Conservation (phyloP, 2,797 vertebrate species). For the Enteromius mattozi region DNA sequence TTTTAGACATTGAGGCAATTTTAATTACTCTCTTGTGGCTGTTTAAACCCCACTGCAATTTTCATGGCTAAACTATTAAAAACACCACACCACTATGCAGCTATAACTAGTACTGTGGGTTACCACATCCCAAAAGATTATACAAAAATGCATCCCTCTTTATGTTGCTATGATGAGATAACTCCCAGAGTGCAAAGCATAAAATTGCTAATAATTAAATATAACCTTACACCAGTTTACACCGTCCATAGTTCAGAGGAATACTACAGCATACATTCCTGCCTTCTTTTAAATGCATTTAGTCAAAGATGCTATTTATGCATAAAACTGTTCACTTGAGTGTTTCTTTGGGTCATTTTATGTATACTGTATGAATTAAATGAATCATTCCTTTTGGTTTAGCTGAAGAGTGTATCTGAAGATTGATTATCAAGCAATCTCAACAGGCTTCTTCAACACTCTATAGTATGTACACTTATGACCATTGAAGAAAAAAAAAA, state of each 20-base stretch:
- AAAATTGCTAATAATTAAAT: constrained; percentile 28
- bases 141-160: constrained; percentile 1
- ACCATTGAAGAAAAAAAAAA: constrained; percentile 44
- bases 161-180: constrained; percentile 19
- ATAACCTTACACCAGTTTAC: neutral
- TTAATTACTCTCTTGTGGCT: constrained; percentile 9
- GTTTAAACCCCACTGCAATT: constrained; percentile 22
- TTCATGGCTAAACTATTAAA: constrained; percentile 34
- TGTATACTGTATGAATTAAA: constrained; percentile 31
- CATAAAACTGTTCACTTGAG: constrained; percentile 26
- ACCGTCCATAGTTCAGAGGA: neutral
- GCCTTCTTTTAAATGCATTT: neutral
- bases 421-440: constrained; percentile 42
- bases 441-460: constrained; percentile 36
- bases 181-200: constrained; percentile 5
- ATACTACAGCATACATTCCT: neutral
- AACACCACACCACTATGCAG: neutral
- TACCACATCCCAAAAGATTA: constrained; percentile 22
- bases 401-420: constrained; percentile 49
- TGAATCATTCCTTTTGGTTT: constrained; percentile 46
- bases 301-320: neutral
- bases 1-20: constrained; percentile 4
- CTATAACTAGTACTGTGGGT: constrained; percentile 22
- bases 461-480: constrained; percentile 11
- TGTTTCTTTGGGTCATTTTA: constrained; percentile 22